Conservation (phyloP, 2,888 invertebrate species). For the Celastrina argiolus region DNA sequence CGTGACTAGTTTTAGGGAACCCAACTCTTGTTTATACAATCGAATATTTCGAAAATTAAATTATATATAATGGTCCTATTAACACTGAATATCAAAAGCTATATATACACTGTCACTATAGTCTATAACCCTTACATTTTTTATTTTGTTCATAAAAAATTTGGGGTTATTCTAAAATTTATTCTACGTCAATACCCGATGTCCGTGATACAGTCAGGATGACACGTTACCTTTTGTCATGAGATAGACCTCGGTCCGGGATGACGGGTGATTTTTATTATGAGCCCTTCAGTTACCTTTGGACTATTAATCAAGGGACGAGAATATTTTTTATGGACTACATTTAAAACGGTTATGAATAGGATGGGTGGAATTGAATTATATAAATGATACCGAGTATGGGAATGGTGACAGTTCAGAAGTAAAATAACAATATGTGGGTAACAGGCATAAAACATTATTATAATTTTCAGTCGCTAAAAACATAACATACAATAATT, state of each 20-base stretch:
- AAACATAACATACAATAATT: no score
- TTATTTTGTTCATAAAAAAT: neutral
- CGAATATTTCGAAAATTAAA: neutral
- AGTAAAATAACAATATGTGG: no score
- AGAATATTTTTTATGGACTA: slow-evolving; percentile 24
- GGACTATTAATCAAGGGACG: slow-evolving; percentile 57
- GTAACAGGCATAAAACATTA: no score
- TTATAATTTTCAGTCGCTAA: no score
- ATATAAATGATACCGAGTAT: neutral
- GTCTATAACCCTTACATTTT: no score
- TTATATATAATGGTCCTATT: neutral
- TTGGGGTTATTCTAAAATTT: slow-evolving; percentile 7
- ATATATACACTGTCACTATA: neutral
- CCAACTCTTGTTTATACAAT: no score
- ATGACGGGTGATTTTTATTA: slow-evolving; percentile 57
- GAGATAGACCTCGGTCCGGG: slow-evolving; percentile 41
- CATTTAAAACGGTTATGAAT: neutral
- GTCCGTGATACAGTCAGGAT: slow-evolving; percentile 46
- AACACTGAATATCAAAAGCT: neutral
- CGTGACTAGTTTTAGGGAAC: neutral
- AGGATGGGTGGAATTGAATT: neutral
- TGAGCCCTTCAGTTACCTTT: slow-evolving; percentile 40
- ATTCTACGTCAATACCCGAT: slow-evolving; percentile 5
- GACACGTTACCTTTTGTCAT: slow-evolving; percentile 35
- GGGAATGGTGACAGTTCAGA: neutral